Evolutionary conservation across 2,888 invertebrate genomes (phyloP).

Genomic region (Drosophila austrosaltans): DNA sequence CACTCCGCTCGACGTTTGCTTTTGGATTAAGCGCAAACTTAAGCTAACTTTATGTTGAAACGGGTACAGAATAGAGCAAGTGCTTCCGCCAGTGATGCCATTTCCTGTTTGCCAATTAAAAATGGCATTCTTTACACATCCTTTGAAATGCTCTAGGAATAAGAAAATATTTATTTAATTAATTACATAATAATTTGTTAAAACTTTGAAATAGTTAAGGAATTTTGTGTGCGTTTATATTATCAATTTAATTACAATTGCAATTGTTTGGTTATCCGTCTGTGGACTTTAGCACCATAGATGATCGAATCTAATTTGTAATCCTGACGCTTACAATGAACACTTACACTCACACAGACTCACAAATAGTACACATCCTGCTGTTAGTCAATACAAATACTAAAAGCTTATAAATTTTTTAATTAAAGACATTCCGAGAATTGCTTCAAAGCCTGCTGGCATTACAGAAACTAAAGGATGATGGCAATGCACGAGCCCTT

Average conservation of each 20-base stretch:
- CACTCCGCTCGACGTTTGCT: constrained; percentile 59
- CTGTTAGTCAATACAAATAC: constrained; percentile 15
- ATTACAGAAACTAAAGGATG: constrained; percentile 91
- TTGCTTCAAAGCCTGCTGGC: constrained; percentile 91
- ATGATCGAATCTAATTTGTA: constrained; percentile 7
- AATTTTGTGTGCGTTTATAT: background rate
- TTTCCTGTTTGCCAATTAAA: background rate
- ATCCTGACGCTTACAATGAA: background rate
- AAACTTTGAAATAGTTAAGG: too few species aligned
- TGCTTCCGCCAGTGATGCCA: constrained; percentile 14
- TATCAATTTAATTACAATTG: background rate
- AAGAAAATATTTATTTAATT: too few species aligned
- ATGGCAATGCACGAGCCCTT: constrained; percentile 88
- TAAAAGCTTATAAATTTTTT: constrained; percentile 59
- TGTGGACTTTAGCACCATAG: background rate
- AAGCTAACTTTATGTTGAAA: constrained; percentile 42
- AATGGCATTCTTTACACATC: too few species aligned
- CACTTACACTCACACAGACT: background rate
- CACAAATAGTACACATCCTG: constrained; percentile 12
- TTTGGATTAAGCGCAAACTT: constrained; percentile 50
- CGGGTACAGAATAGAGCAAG: constrained; percentile 27
- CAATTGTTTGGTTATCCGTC: background rate
- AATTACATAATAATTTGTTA: too few species aligned
- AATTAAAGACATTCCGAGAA: constrained; percentile 89
- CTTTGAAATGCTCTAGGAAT: background rate